These are phyloP conservation scores for Alloscopus bannaensis DNA, from an alignment of 2,888 invertebrate genomes.

Conservation along the genomic window DNA sequence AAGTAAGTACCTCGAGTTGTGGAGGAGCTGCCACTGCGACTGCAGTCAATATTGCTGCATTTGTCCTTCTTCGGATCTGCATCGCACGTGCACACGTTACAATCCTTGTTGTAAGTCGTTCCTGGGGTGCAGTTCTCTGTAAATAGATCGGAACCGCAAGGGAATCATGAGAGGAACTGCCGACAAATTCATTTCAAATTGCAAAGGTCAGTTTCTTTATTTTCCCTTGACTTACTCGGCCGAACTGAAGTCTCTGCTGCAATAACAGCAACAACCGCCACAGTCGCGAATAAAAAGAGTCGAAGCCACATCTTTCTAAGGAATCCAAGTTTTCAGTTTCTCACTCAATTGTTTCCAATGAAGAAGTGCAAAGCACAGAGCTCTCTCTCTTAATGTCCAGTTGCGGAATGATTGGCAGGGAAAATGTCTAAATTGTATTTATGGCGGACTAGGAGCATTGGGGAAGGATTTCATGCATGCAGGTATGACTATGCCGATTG, in stretches of 20 bases:
- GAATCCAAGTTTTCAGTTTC: background rate
- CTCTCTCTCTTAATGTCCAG: constrained; percentile 27
- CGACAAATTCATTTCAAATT: no score
- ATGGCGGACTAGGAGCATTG: background rate
- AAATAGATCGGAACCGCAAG: background rate
- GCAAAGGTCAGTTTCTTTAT: no score
- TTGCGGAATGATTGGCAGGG: constrained; percentile 26
- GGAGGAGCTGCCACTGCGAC: constrained; percentile 46
- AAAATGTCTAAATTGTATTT: constrained; percentile 47
- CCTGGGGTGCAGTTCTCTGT: constrained; percentile 67
- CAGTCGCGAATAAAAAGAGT: constrained; percentile 51
- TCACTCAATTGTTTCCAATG: background rate
- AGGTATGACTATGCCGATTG: no score
- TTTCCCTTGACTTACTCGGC: constrained; percentile 70
- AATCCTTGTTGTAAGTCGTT: constrained; percentile 69
- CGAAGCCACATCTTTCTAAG: constrained; percentile 49
- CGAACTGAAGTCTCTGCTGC: constrained; percentile 54
- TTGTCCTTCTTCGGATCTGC: constrained; percentile 64
- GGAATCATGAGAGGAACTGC: no score
- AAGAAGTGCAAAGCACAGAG: no score
- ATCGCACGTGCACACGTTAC: constrained; percentile 71
- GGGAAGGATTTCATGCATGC: no score
- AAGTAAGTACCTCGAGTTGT: constrained; percentile 60
- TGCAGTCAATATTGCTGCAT: constrained; percentile 69
- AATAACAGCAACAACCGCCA: constrained; percentile 47